Percentiles rank a stretch among this genome's conserved stretches.
Conservation (phyloP, 2,888 invertebrate species). For the Minunthozetes semirufus region DNA sequence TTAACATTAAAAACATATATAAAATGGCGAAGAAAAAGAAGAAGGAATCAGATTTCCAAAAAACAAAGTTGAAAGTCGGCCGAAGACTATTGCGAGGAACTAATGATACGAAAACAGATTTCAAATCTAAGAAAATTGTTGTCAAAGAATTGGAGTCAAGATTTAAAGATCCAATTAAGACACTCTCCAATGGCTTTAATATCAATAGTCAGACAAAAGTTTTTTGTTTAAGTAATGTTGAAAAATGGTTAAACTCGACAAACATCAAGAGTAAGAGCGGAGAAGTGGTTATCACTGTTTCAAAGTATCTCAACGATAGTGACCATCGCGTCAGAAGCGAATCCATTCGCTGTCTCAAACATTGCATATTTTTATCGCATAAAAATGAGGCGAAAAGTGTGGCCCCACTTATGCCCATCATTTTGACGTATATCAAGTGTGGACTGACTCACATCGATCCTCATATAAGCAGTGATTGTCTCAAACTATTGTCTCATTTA, state of each 20-base stretch:
- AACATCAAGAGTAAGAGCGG: slow-evolving; percentile 8
- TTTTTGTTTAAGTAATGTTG: slow-evolving; percentile 27
- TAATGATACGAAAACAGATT: slow-evolving; percentile 48
- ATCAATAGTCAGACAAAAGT: slow-evolving; percentile 31
- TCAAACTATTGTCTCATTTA: slow-evolving; percentile 27
- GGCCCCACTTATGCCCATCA: slow-evolving; percentile 30
- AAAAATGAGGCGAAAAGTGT: not conserved
- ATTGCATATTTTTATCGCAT: slow-evolving; percentile 12
- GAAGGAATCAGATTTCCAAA: slow-evolving; percentile 49
- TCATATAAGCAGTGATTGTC: slow-evolving; percentile 17
- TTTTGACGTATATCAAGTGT: slow-evolving; percentile 37
- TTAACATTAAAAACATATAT: not conserved
- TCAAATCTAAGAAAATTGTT: slow-evolving; percentile 47
- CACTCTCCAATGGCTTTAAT: slow-evolving; percentile 10
- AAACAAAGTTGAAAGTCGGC: slow-evolving; percentile 50
- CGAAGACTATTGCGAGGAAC: slow-evolving; percentile 47
- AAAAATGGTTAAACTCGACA: not conserved
- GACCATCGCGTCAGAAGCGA: slow-evolving; percentile 30
- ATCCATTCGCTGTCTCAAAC: slow-evolving; percentile 32
- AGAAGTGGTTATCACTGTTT: slow-evolving; percentile 32
- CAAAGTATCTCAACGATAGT: slow-evolving; percentile 28
- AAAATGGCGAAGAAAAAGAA: slow-evolving; percentile 39
- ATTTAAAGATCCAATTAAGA: slow-evolving; percentile 24
- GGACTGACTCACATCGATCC: slow-evolving; percentile 37
- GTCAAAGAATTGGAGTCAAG: slow-evolving; percentile 39